These are phyloP conservation scores for Pelagia noctiluca DNA, from an alignment of 30 jellyfish, hydroid and myxozoan genomes.

Conservation along the genomic window DNA sequence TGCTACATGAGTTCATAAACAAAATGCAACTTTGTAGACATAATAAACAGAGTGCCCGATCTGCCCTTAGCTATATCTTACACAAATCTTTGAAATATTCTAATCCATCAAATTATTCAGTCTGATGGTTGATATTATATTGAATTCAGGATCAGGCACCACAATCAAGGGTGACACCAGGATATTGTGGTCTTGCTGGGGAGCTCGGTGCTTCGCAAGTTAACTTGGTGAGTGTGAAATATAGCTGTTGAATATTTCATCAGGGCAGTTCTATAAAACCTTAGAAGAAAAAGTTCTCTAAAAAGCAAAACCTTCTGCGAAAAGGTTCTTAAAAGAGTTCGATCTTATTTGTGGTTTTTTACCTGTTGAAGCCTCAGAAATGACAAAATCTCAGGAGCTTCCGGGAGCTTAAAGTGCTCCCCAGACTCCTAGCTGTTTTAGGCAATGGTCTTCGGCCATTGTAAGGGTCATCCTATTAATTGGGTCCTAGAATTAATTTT, in stretches of 20 bases:
- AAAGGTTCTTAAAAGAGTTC: not conserved
- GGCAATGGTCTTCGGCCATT: too few species aligned
- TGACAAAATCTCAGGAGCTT: not conserved
- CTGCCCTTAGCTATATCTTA: not conserved
- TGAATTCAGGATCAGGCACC: conserved; percentile 62
- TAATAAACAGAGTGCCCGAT: not conserved
- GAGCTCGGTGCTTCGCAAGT: conserved; percentile 68
- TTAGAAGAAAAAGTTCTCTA: too few species aligned
- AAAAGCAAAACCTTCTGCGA: not conserved
- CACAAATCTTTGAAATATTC: not conserved
- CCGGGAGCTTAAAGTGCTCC: not conserved
- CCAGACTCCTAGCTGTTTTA: too few species aligned
- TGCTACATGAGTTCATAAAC: not conserved
- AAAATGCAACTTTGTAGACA: too few species aligned
- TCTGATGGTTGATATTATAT: not conserved
- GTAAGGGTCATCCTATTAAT: too few species aligned
- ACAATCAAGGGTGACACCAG: conserved; percentile 28
- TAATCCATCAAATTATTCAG: not conserved
- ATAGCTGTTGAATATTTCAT: too few species aligned
- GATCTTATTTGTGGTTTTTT: not conserved
- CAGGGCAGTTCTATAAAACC: too few species aligned
- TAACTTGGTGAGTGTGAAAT: conserved; percentile 28
- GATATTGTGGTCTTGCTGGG: conserved; percentile 61
- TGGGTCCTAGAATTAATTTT: too few species aligned
- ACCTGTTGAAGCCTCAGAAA: not conserved